Percentiles rank a stretch among this genome's conserved stretches.
These are phyloP conservation scores for Aphaenogaster ashmeadi DNA, from an alignment of 1,140 invertebrate genomes.

Conservation along the genomic window DNA sequence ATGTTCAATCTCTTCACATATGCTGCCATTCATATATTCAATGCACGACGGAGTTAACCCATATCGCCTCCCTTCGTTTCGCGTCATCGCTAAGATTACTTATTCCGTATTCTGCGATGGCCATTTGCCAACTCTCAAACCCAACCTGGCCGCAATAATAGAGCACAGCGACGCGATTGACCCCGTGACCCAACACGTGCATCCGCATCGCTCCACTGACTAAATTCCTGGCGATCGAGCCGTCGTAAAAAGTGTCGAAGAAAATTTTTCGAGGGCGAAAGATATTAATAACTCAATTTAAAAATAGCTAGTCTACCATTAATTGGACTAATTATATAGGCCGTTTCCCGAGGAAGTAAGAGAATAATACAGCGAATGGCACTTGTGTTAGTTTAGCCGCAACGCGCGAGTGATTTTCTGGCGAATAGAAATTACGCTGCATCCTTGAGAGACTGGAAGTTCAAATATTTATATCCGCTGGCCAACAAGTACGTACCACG, in stretches of 20 bases:
- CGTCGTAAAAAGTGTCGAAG: not conserved
- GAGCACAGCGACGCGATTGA: conserved; percentile 38
- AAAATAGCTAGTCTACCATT: not conserved
- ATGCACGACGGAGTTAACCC: conserved; percentile 29
- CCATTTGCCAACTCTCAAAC: conserved; percentile 49
- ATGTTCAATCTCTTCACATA: conserved; percentile 2
- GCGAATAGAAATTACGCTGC: conserved; percentile 33
- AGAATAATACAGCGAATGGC: not conserved
- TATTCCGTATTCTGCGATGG: conserved; percentile 53
- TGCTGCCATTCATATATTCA: conserved; percentile 12
- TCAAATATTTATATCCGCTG: conserved; percentile 58
- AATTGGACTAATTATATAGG: not conserved
- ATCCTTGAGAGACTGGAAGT: conserved; percentile 18
- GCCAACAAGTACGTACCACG: not conserved
- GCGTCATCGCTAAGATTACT: conserved; percentile 57
- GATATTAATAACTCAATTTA: conserved; percentile 1
- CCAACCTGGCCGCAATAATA: conserved; percentile 44
- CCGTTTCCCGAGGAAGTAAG: not conserved
- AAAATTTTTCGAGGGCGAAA: not conserved
- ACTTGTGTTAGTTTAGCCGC: not conserved
- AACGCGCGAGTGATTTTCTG: conserved; percentile 3
- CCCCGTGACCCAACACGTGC: conserved; percentile 53
- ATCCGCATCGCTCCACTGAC: conserved; percentile 18
- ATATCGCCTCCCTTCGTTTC: conserved; percentile 37
- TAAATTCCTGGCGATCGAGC: conserved; percentile 23